Percentiles rank a stretch among this genome's conserved stretches.
phyloP scores from a whole-genome alignment of 2,888 invertebrate species.

The Polydrusus cervinus region DNA sequence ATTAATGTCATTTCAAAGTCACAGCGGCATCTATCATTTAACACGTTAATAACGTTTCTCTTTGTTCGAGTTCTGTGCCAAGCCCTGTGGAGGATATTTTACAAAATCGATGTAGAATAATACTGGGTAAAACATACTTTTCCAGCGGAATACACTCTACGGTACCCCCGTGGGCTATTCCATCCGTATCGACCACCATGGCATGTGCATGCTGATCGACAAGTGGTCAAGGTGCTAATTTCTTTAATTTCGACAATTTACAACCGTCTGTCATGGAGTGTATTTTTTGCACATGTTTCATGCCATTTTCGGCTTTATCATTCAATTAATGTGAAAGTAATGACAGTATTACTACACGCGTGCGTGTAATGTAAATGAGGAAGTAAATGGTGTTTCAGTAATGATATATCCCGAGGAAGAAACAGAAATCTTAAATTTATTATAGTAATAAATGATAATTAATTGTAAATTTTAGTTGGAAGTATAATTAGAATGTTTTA shows the following conservation, averaged over 20 bases:
- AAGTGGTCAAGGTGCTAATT: constrained; percentile 61
- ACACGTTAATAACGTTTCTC: too few species aligned
- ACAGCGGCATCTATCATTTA: too few species aligned
- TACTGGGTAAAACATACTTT: background rate
- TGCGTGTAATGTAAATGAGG: constrained; percentile 9
- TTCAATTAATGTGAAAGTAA: constrained; percentile 41
- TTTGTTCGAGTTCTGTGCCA: too few species aligned
- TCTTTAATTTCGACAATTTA: constrained; percentile 60
- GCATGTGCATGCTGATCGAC: constrained; percentile 49
- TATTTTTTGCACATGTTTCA: constrained; percentile 49
- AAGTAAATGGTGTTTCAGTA: background rate
- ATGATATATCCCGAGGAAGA: background rate
- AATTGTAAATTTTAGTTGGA: background rate
- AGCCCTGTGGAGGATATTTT: too few species aligned
- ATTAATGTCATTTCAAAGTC: too few species aligned
- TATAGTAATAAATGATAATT: background rate
- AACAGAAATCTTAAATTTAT: background rate
- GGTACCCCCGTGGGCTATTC: constrained; percentile 11
- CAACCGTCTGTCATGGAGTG: constrained; percentile 50
- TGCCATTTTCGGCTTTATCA: constrained; percentile 38
- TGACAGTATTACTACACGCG: constrained; percentile 19
- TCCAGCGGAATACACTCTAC: constrained; percentile 27
- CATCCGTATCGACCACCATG: constrained; percentile 46
- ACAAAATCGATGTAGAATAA: too few species aligned
- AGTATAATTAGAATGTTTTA: too few species aligned